A percentile compares a stretch with the other conserved stretches of the same genome.
Conservation (phyloP, 2,888 invertebrate species). For the Disparrhopalites patrizii region DNA sequence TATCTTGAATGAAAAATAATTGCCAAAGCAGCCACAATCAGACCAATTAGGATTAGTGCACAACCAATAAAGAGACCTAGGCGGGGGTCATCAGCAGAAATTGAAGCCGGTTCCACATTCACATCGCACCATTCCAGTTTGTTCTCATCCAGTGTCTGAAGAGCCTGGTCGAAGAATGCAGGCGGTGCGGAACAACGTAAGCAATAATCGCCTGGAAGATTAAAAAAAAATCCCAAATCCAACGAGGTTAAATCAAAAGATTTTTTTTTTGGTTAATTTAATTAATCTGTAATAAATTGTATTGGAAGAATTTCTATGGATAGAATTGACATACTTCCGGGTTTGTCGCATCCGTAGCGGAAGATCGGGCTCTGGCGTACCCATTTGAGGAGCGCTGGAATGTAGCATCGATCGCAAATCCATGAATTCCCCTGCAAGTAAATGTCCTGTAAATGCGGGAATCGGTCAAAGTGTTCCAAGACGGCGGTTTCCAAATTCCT, state of each 20-base stretch:
- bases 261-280: too few species aligned
- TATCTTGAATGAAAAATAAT: conserved; percentile 63
- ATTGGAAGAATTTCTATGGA: too few species aligned
- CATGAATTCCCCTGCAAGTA: conserved; percentile 63
- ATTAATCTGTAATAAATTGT: too few species aligned
- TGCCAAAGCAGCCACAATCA: conserved; percentile 54
- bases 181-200: conserved; percentile 61
- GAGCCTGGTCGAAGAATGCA: conserved; percentile 55
- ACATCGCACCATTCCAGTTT: conserved; percentile 54
- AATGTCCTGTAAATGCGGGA: conserved; percentile 37
- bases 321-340: conserved; percentile 7
- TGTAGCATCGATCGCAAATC: conserved; percentile 65
- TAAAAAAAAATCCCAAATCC: too few species aligned
- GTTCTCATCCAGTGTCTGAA: conserved; percentile 52
- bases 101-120: conserved; percentile 55
- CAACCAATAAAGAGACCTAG: conserved; percentile 58
- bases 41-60: conserved; percentile 55
- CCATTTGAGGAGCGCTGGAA: conserved; percentile 56
- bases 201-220: conserved; percentile 49
- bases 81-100: conserved; percentile 57
- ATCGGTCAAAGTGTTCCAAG: conserved; percentile 58
- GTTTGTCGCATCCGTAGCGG: conserved; percentile 27
- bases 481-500: conserved; percentile 61
- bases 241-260: too few species aligned
- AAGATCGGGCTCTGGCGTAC: conserved; percentile 36